Evolutionary conservation across 1,140 invertebrate genomes (phyloP), one percentile per base, ranked within the genome.

Genomic region (Zaprionus ornatus): DNA sequence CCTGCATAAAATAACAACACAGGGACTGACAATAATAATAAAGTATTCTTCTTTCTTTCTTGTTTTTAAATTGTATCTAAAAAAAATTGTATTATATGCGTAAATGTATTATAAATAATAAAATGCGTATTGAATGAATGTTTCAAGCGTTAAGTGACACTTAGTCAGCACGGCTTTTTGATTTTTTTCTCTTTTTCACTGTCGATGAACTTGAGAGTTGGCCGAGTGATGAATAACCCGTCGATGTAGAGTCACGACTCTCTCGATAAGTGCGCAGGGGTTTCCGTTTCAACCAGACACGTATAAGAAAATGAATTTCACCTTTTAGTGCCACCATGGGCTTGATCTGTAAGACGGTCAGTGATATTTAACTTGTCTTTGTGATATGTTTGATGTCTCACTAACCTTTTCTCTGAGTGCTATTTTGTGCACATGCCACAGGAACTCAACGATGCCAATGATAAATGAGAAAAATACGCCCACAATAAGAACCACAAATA

Each of bases 351-450:
- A 64, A 75, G 0, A 54, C 1, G 13, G 5, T n/a, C 13, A 4
- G 21, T 50, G 19, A 48, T 21, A 48, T 6, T 6, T 17, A 2
- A 45, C 10, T 21, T 7, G 4, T 3, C 3, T 7, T 48, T 1
- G 12, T 21, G 4, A 21, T 48, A 1, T 48, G 12, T 13, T 21
- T 48, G 3, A 48, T 21, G 2, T 12, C 17, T 3, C 54, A 19
- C 25, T 65, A 66, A 91, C 91, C 66, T 95, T 96, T 91, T 97
- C 95, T 67, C 95, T 95, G 2, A 97, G 94, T 1, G 96, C 95
- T 5, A 97, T 94, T 91, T 96, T 95, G 69, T 95, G 93, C 10
- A 97, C 95, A 90, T 97, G 97, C 96, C 97, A 97, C 0, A 97
- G 88, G 80, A 98, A 98, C 92, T 98, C 97, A 9, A 95, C 93